Percentiles rank a stretch among this genome's conserved stretches.
These are phyloP conservation scores for Cololabis saira DNA, from an alignment of 2,113 vertebrate species.

Conservation along the genomic window DNA sequence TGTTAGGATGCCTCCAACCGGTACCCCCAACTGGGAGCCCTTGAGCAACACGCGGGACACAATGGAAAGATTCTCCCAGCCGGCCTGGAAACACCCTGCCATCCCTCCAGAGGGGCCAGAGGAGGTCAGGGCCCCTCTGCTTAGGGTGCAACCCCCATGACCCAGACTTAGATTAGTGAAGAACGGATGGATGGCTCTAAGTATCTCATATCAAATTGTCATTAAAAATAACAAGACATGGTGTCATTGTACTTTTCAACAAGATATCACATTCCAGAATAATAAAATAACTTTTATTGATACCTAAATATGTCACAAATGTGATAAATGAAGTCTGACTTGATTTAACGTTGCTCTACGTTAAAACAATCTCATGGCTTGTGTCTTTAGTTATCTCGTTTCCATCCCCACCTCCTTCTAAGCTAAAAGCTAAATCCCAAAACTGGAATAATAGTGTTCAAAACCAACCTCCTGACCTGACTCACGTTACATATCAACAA, in stretches of 20 bases:
- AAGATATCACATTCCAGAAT: not conserved
- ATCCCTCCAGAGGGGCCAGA: too few species aligned
- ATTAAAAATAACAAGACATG: too few species aligned
- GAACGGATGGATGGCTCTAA: too few species aligned
- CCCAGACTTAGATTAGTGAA: too few species aligned
- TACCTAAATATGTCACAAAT: not conserved
- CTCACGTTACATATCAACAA: slow-evolving; percentile 43
- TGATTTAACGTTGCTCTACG: slow-evolving; percentile 1
- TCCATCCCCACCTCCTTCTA: not conserved
- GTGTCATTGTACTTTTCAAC: not conserved
- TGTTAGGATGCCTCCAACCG: too few species aligned
- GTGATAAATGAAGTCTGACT: not conserved
- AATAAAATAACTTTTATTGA: slow-evolving; percentile 1
- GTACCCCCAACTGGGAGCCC: too few species aligned
- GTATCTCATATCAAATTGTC: too few species aligned
- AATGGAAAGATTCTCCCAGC: too few species aligned
- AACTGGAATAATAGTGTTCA: slow-evolving; percentile 29
- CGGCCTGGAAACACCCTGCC: too few species aligned
- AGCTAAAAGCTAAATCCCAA: slow-evolving; percentile 6
- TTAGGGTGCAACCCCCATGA: too few species aligned
- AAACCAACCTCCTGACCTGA: slow-evolving; percentile 13
- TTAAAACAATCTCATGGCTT: slow-evolving; percentile 17
- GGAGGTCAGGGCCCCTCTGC: too few species aligned
- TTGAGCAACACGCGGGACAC: too few species aligned
- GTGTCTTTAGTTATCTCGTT: slow-evolving; percentile 18